Base-by-base conservation (phyloP, 2,113 vertebrate species). In the Gymnarchus niloticus region DNA sequence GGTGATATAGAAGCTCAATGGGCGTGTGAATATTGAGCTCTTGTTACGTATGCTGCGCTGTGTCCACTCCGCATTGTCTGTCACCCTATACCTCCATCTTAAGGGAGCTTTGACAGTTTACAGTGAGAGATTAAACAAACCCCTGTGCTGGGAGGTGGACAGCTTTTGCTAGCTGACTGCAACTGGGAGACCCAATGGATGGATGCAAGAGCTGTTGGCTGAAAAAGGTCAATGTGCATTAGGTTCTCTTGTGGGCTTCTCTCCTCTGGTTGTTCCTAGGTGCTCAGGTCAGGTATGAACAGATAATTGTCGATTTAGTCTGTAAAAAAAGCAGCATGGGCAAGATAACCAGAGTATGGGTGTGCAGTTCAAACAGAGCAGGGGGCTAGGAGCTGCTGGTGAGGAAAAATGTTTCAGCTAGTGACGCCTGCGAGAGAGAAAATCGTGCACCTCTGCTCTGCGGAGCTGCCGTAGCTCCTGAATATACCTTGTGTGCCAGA, bases 101-200 rank as follows among this genome's bases (percentile, higher is more conserved):
- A 28, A 54, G 88, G 89, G 86, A 89, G 54, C 84, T 85, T 87
- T 89, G 76, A 54, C 51, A 88, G 90, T 87, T 86, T 85, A 19
- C 76, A 51, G 85, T 78, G 83, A 85, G 78, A 14, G 37, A 56
- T n/a, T n/a, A n/a, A 80, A 83, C 87, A 86, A 83, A 85, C 90
- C 92, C 91, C 92, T 92, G 91, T 89, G 89, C 89, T 76, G 87
- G 86, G 57, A 82, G 89, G 88, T 86, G 87, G 88, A 87, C 78
- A 21, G 19, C 23, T 56, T 33, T 83, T 86, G 28, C 69, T 46
- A 48, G 87, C 87, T 65, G 84, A 56, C 81, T 33, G 69, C 25
- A 56, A 51, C 25, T 41, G n/a, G 6, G 44, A n/a, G 5, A 21
- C n/a, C 23, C 1, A 19, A 6, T 80, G 49, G 78, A 17, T 81